Evolutionary conservation across 2,888 invertebrate species (phyloP), one percentile per base, ranked within the genome.

Genomic region (Spialia ferax): DNA sequence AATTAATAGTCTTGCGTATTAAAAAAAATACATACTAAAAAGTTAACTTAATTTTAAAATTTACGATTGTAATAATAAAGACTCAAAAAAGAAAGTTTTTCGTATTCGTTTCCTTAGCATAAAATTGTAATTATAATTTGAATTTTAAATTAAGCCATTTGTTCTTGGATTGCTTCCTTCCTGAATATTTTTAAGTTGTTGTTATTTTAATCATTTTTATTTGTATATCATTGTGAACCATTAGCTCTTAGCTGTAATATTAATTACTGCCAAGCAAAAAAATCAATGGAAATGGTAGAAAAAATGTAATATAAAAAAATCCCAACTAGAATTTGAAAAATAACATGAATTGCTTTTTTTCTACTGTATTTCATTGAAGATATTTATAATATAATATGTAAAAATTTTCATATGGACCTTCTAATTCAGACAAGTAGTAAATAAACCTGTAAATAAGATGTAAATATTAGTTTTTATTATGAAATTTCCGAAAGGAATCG

Each of bases 391-490:
- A n/a, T n/a, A n/a, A n/a, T n/a, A 50, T 57, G 50, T 57, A 64
- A 59, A 15, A n/a, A 45, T 29, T 59, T 52, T 63, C 32, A 62
- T 59, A 59, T 65, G 59, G 59, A 65, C 65, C 38, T 59, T 65
- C 57, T 57, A 23, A 65, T 50, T 65, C 65, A 52, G 48, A 50
- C 22, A 26, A 29, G 26, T 65, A 66, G 50, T n/a, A 54, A 66
- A 50, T 20, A 20, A 56, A 48, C 2, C n/a, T 66, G 66, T 66
- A 66, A 23, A 60, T 66, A 66, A n/a, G 54, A 32, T 87, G 88
- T 88, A 87, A 75, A 88, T 89, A 75, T 73, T 88, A 88, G 85
- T 73, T 75, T 80, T 78, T 81, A 86, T 68, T 77, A 82, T 80
- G 73, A 73, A 73, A 73, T 71, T 76, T 84, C 79, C 75, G 77